phyloP scores from a whole-genome alignment of 2,888 invertebrate genomes.

The Synergus umbraculus region DNA sequence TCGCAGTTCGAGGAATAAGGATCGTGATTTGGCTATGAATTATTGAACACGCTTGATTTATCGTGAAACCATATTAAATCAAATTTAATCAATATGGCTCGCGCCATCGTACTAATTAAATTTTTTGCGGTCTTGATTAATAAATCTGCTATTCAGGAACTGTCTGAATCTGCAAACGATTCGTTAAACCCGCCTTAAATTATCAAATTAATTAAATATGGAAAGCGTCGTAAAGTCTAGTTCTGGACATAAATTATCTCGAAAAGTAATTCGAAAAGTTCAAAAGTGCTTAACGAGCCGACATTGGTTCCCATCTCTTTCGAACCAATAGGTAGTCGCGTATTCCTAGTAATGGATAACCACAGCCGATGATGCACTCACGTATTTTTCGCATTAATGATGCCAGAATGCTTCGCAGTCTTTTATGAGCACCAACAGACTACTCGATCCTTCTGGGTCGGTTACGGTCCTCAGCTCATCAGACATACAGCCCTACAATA shows the following conservation, averaged over 20 bases:
- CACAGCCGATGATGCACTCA: slow-evolving; percentile 8
- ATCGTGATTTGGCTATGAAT: slow-evolving; percentile 39
- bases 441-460: background rate
- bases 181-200: slow-evolving; percentile 15
- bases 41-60: slow-evolving; percentile 28
- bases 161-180: slow-evolving; percentile 23
- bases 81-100: slow-evolving; percentile 39
- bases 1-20: slow-evolving; percentile 35
- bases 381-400: slow-evolving; percentile 18
- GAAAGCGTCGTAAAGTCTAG: slow-evolving; percentile 10
- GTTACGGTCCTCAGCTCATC: slow-evolving; percentile 1
- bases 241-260: slow-evolving; percentile 11
- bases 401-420: background rate
- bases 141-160: slow-evolving; percentile 25
- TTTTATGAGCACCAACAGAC: slow-evolving; percentile 11
- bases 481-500: background rate
- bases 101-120: slow-evolving; percentile 34
- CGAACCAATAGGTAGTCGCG: background rate
- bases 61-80: slow-evolving; percentile 32
- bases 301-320: slow-evolving; percentile 1
- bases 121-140: slow-evolving; percentile 25
- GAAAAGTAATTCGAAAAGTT: slow-evolving; percentile 23
- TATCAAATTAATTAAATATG: slow-evolving; percentile 33
- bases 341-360: slow-evolving; percentile 9
- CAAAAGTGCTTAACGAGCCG: slow-evolving; percentile 13